Evolutionary conservation across 2,113 vertebrate genomes (phyloP).

Genomic region (Burhinus oedicnemus): DNA sequence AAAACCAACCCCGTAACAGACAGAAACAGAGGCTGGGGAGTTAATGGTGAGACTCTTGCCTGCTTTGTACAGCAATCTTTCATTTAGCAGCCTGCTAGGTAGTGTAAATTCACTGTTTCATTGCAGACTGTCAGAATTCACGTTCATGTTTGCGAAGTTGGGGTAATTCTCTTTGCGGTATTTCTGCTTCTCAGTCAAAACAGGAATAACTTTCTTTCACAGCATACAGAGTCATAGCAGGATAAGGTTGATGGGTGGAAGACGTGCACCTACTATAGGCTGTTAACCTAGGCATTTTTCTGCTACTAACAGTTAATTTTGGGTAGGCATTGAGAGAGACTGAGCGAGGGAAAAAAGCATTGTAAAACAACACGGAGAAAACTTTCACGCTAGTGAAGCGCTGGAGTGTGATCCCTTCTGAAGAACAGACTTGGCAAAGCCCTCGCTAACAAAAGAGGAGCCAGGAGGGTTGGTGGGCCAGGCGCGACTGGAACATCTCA

Average conservation of each 20-base stretch:
- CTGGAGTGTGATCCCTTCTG: neutral
- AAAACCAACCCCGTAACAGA: neutral
- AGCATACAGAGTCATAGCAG: fast-evolving
- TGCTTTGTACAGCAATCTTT: neutral
- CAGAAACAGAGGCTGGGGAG: neutral
- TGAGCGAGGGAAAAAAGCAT: fast-evolving
- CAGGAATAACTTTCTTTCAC: neutral
- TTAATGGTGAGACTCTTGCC: neutral
- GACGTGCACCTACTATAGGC: neutral
- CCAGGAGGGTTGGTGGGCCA: constrained; percentile 6
- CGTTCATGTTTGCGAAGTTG: neutral
- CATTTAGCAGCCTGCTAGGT: neutral
- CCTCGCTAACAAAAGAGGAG: neutral
- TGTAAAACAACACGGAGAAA: neutral
- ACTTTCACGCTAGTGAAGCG: fast-evolving
- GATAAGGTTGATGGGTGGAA: neutral
- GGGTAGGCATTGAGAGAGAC: no score
- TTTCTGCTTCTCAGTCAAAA: neutral
- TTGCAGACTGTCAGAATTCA: neutral
- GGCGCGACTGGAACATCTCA: neutral
- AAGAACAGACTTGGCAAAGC: neutral
- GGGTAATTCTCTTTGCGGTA: neutral
- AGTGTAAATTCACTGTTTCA: neutral
- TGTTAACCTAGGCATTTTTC: neutral
- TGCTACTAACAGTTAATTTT: neutral